These are phyloP conservation scores for Laterallus jamaicensis DNA, from an alignment of 2,113 vertebrate genomes.

Conservation along the genomic window DNA sequence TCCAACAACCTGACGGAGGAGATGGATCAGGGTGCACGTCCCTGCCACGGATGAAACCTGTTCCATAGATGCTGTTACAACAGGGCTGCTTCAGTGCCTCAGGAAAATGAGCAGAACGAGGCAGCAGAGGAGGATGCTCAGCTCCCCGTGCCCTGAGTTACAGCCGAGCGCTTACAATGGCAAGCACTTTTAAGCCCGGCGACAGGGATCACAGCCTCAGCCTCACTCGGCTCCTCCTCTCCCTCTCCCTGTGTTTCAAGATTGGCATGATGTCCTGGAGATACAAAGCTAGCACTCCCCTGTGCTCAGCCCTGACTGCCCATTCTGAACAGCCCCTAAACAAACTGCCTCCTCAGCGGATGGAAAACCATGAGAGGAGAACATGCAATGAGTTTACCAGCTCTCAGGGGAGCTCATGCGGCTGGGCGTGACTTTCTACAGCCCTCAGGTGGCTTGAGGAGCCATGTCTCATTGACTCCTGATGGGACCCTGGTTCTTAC, in stretches of 20 bases:
- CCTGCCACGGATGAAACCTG: background rate
- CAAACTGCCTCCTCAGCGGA: background rate
- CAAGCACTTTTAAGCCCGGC: background rate
- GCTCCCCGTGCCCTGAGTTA: background rate
- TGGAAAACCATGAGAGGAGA: background rate
- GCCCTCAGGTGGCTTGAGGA: background rate
- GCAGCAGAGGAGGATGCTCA: background rate
- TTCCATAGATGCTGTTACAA: background rate
- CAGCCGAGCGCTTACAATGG: background rate
- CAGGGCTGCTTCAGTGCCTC: rapidly evolving
- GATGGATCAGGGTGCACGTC: rapidly evolving
- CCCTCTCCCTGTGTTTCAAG: background rate
- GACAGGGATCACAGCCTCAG: background rate
- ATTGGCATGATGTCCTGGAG: background rate
- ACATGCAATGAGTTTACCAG: background rate
- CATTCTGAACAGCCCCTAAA: background rate
- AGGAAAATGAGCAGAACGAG: background rate
- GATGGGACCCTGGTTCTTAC: background rate
- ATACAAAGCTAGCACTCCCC: background rate
- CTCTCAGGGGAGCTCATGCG: background rate
- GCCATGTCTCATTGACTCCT: background rate
- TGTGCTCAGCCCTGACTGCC: background rate
- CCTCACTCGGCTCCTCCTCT: background rate
- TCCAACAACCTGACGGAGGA: background rate
- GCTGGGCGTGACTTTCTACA: background rate